Conservation (phyloP, 2,113 vertebrate genomes). For the Saccopteryx bilineata region DNA sequence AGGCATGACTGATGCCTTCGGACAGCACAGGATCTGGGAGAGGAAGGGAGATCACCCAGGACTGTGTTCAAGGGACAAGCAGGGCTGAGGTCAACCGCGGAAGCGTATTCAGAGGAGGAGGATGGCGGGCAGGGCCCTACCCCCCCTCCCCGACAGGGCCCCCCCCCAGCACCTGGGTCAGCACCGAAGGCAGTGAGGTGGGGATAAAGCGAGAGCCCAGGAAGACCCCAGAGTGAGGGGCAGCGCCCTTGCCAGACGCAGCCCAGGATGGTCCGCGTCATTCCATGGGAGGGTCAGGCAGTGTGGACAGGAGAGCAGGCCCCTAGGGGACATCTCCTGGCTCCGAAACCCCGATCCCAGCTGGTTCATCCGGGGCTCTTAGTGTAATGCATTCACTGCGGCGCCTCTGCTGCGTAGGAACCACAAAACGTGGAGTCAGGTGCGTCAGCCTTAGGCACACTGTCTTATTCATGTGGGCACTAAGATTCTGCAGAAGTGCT, state of each 20-base stretch:
- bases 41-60: neutral
- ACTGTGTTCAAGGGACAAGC: neutral
- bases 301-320: no score
- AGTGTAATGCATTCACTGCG: no score
- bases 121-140: neutral
- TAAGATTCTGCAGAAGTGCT: neutral
- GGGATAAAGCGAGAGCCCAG: neutral
- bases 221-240: neutral
- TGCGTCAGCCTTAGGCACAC: neutral
- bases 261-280: neutral
- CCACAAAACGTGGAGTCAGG: neutral
- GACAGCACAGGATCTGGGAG: constrained; percentile 41
- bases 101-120: neutral
- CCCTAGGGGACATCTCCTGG: accelerated
- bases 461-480: neutral
- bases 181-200: neutral
- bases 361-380: neutral
- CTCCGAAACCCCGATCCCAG: accelerated
- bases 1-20: constrained; percentile 46
- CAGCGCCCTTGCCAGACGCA: accelerated
- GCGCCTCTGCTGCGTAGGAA: neutral
- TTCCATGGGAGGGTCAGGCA: accelerated
- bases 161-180: neutral
- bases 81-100: constrained; percentile 35
- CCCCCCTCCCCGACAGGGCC: no score